Percentiles rank a stretch among this genome's conserved stretches.
phyloP scores from a whole-genome alignment of 2,113 vertebrate species.

The Anarhynchus alexandrinus region DNA sequence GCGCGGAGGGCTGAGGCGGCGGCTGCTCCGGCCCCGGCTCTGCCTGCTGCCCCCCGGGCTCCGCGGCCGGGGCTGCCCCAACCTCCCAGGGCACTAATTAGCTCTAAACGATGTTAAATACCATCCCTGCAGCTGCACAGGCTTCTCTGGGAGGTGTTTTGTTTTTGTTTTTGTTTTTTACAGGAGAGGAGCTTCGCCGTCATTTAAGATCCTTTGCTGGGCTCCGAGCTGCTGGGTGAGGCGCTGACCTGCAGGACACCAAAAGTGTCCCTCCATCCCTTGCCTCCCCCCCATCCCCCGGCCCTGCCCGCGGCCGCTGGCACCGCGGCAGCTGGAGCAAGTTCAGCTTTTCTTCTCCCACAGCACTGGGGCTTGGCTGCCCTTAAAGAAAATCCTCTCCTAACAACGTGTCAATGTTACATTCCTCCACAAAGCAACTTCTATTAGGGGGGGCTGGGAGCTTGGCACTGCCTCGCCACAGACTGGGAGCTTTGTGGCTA shows the following conservation, averaged over 20 bases:
- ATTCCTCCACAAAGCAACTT: conserved; percentile 80
- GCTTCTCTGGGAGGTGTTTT: conserved; percentile 28
- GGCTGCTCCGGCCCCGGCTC: background rate
- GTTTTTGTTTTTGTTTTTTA: conserved; percentile 36
- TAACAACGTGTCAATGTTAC: conserved; percentile 84
- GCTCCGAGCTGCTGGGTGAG: background rate
- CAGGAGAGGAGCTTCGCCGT: conserved; percentile 5
- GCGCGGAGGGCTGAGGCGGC: too few relatives aligned
- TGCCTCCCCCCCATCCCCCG: background rate
- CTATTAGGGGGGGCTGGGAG: conserved; percentile 76
- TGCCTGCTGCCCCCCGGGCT: background rate
- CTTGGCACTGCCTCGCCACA: conserved; percentile 74
- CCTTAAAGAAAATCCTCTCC: conserved; percentile 77
- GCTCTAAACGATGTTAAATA: conserved; percentile 56
- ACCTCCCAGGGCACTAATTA: conserved; percentile 54
- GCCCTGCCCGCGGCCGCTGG: conserved; percentile 49
- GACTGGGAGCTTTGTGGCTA: conserved; percentile 79
- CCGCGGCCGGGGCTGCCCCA: background rate
- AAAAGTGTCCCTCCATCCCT: background rate
- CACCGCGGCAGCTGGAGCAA: conserved; percentile 49
- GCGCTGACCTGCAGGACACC: conserved; percentile 11
- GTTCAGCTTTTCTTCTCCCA: conserved; percentile 60
- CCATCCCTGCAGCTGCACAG: conserved; percentile 44
- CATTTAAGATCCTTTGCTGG: conserved; percentile 14
- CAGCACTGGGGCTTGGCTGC: conserved; percentile 75